phyloP scores from a whole-genome alignment of 2,113 vertebrate species.

The Serilophus lunatus region DNA sequence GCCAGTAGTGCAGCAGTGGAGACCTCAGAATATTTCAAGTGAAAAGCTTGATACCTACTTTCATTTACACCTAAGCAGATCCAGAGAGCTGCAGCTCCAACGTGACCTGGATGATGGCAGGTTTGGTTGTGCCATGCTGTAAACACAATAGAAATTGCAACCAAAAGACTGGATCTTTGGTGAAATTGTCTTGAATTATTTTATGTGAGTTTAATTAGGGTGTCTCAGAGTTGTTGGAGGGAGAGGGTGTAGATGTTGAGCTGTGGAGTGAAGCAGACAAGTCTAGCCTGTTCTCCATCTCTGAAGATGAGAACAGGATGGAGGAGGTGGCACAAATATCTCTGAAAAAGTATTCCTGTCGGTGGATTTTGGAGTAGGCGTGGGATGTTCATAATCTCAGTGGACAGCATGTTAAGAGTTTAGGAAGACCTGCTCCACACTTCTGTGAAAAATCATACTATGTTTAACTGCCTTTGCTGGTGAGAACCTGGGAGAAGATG shows the following conservation, averaged over 20 bases:
- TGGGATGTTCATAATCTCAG: conserved; percentile 13
- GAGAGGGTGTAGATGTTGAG: background rate
- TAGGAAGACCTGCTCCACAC: background rate
- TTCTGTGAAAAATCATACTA: background rate
- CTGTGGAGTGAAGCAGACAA: background rate
- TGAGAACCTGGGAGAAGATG: background rate
- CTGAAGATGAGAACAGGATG: background rate
- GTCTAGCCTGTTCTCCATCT: background rate
- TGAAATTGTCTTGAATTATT: background rate
- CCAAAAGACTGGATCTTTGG: background rate
- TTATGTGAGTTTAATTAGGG: background rate
- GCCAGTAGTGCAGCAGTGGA: background rate
- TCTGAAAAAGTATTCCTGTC: background rate
- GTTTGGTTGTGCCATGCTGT: background rate
- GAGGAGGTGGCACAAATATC: conserved; percentile 34
- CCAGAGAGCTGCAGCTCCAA: background rate
- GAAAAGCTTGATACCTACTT: background rate
- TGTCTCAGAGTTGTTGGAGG: background rate
- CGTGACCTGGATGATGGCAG: background rate
- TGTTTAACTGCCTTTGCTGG: background rate
- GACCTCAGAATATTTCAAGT: background rate
- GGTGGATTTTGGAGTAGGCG: background rate
- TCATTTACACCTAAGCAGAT: background rate
- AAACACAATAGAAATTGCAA: background rate
- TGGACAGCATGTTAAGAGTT: background rate